Conservation (phyloP, 2,113 vertebrate genomes). For the Pholis gunnellus region DNA sequence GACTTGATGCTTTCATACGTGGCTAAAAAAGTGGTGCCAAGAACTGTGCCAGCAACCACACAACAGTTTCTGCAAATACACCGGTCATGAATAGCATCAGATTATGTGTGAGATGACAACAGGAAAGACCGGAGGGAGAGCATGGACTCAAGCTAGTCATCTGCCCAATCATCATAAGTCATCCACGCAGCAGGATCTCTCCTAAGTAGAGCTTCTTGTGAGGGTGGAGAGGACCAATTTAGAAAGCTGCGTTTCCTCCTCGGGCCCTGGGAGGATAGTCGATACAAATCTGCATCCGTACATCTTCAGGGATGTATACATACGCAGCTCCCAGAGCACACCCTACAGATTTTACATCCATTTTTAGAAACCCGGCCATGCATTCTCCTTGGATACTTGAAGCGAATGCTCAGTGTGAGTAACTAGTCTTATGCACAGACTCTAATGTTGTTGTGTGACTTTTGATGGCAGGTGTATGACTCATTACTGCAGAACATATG, state of each 20-base stretch:
- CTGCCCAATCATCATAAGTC: conserved; percentile 49
- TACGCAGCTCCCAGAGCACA: conserved; percentile 25
- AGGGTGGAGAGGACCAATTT: conserved; percentile 64
- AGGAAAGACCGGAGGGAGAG: conserved; percentile 47
- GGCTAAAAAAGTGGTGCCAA: conserved; percentile 14
- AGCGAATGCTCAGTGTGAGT: conserved; percentile 28
- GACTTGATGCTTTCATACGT: conserved; percentile 21
- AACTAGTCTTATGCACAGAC: conserved; percentile 34
- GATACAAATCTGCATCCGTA: conserved; percentile 60
- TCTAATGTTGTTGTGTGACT: conserved; percentile 29
- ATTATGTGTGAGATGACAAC: conserved; percentile 49
- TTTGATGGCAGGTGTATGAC: conserved; percentile 56
- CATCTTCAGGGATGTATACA: conserved; percentile 30
- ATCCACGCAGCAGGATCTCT: conserved; percentile 46
- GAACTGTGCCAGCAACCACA: conserved; percentile 22
- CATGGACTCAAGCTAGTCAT: conserved; percentile 48
- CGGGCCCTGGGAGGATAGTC: conserved; percentile 44
- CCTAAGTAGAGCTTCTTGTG: conserved; percentile 50
- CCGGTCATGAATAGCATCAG: conserved; percentile 32
- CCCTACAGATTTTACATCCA: conserved; percentile 30
- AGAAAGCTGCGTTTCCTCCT: conserved; percentile 58
- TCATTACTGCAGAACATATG: conserved; percentile 57
- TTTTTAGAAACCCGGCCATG: conserved; percentile 55
- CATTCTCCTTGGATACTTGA: conserved; percentile 47
- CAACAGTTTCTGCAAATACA: not conserved